A percentile compares a stretch with the other conserved stretches of the same genome.
Conservation (phyloP, 2,888 invertebrate species). For the Spatulosminthurus flaviceps region DNA sequence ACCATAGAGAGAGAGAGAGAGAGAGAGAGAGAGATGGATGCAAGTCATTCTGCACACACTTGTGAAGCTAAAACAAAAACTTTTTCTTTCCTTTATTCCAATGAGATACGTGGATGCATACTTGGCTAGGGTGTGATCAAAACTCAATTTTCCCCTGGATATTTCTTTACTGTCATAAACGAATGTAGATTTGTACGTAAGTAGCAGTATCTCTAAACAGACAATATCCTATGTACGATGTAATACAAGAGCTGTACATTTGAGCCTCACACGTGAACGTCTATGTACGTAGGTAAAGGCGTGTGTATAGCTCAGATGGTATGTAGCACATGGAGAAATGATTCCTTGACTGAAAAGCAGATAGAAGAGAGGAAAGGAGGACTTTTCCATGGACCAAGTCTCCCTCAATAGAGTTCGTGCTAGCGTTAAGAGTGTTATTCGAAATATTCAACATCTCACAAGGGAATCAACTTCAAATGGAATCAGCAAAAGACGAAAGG, state of each 20-base stretch:
- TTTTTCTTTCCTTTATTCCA: conserved; percentile 33
- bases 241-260: too few relatives aligned
- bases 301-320: too few relatives aligned
- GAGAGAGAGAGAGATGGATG: background rate
- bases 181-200: background rate
- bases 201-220: too few relatives aligned
- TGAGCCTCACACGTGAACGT: too few relatives aligned
- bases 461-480: conserved; percentile 30
- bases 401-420: background rate
- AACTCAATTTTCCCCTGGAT: background rate
- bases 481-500: conserved; percentile 21
- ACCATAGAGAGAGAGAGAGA: too few relatives aligned
- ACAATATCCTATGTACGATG: too few relatives aligned
- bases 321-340: too few relatives aligned
- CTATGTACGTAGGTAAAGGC: too few relatives aligned
- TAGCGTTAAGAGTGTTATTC: background rate
- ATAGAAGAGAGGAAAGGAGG: background rate
- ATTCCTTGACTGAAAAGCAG: background rate
- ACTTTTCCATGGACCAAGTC: background rate
- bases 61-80: conserved; percentile 28
- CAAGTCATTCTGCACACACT: conserved; percentile 32
- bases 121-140: conserved; percentile 6
- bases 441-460: conserved; percentile 12
- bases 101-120: background rate
- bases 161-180: background rate